Evolutionary conservation across 2,113 vertebrate genomes (phyloP), one percentile per base, ranked within the genome.

Genomic region (Pollimyrus isidori): DNA sequence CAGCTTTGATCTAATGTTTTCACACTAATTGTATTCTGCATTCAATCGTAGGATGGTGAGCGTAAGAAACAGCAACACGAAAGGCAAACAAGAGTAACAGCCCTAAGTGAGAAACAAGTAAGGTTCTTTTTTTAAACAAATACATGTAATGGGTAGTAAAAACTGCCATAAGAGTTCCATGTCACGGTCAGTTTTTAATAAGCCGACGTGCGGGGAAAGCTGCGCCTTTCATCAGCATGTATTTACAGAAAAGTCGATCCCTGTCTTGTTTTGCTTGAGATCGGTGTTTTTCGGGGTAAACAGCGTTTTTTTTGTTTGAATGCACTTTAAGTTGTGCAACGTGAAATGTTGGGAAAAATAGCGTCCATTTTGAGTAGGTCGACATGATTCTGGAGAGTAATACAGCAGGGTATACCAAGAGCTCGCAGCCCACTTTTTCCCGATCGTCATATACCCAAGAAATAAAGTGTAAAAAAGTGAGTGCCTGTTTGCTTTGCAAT

Each of bases 361-460:
- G 97, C 97, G 96, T 98, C 97, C 98, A 98, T 99, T 97, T 99
- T 98, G 97, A 97, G 96, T 93, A 95, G 95, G 96, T 97, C 96
- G 97, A 97, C 97, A 95, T 96, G 97, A 96, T 98, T 98, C 96
- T 95, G 95, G 95, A 95, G 96, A 94, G 94, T 95, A 95, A 92
- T 92, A 92, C 93, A 95, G 90, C 88, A 93, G 89, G 89, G 84
- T 87, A 90, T 90, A 15, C 86, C 39, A 92, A 92, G 91, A 94
- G 42, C 80, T 86, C 89, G 89, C 23, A 58, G 21, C 49, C 48
- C 5, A 92, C 91, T 93, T 93, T 42, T n/a, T 7, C 73, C 21
- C 3, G 11, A 1, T 89, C 87, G 39, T 15, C 1, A 45, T 7
- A 42, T n/a, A 3, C 30, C 82, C 19, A 9, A 56, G 21, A 89